phyloP scores from a whole-genome alignment of 2,888 invertebrate genomes.

The Seladonia tumulorum region DNA sequence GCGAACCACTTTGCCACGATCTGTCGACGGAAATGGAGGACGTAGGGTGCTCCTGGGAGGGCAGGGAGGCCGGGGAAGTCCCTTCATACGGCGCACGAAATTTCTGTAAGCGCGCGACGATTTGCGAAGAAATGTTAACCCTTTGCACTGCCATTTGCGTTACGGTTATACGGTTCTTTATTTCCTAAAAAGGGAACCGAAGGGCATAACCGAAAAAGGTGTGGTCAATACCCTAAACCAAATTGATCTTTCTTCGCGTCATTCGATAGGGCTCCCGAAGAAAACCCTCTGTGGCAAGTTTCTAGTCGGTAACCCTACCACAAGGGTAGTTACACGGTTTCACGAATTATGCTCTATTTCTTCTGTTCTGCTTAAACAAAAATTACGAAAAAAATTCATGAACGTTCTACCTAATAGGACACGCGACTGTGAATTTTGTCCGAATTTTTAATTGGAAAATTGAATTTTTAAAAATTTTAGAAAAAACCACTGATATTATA shows the following conservation, averaged over 20 bases:
- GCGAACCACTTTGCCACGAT: conserved; percentile 67
- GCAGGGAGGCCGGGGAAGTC: neutral
- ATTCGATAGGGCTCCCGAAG: neutral
- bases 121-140: neutral
- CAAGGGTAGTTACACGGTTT: neutral
- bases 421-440: neutral
- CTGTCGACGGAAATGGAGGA: conserved; percentile 63
- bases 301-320: neutral
- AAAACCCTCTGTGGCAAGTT: neutral
- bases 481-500: too few species aligned
- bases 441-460: neutral
- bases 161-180: too few species aligned
- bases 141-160: neutral
- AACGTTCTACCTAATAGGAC: neutral
- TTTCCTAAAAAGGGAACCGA: neutral
- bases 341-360: neutral
- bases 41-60: neutral
- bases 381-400: neutral
- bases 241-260: too few species aligned
- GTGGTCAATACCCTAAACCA: neutral
- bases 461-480: neutral
- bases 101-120: neutral
- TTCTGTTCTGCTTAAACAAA: neutral
- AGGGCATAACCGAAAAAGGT: neutral
- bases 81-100: neutral